A percentile compares a stretch with the other conserved stretches of the same genome.
These are phyloP conservation scores for Asarcornis scutulata DNA, from an alignment of 2,113 vertebrate genomes.

Conservation along the genomic window DNA sequence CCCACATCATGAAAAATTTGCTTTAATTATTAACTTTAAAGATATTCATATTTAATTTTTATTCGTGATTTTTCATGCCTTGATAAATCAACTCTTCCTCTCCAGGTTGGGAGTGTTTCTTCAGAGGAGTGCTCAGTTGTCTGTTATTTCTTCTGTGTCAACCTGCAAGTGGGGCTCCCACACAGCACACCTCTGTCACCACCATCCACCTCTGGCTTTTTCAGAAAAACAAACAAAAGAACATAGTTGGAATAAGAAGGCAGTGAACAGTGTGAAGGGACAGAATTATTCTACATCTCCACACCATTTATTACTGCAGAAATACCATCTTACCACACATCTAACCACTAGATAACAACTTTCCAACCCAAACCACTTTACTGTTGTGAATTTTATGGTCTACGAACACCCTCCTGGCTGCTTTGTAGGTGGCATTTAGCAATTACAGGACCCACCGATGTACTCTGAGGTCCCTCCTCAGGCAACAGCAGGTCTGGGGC, in stretches of 20 bases:
- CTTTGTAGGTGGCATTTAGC: not conserved
- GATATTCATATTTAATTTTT: not conserved
- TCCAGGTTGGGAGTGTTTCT: not conserved
- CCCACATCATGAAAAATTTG: not conserved
- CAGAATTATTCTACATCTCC: not conserved
- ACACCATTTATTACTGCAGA: not conserved
- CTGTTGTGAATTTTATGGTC: not conserved
- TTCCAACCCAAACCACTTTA: not conserved
- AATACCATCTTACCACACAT: not conserved
- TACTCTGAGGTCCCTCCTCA: not conserved
- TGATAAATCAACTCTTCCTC: not conserved
- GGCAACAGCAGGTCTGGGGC: fast-evolving
- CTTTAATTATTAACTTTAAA: not conserved
- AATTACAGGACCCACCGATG: fast-evolving
- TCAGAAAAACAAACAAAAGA: not conserved
- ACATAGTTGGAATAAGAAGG: too few relatives aligned
- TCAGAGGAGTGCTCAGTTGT: fast-evolving
- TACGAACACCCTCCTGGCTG: not conserved
- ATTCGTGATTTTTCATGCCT: not conserved
- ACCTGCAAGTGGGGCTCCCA: not conserved
- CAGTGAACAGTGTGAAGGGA: not conserved
- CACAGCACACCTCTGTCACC: not conserved
- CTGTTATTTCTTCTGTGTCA: fast-evolving
- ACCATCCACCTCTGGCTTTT: not conserved
- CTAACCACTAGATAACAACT: not conserved